These are phyloP conservation scores for Pogona vitticeps DNA, from an alignment of 2,113 vertebrate genomes.

Conservation along the genomic window DNA sequence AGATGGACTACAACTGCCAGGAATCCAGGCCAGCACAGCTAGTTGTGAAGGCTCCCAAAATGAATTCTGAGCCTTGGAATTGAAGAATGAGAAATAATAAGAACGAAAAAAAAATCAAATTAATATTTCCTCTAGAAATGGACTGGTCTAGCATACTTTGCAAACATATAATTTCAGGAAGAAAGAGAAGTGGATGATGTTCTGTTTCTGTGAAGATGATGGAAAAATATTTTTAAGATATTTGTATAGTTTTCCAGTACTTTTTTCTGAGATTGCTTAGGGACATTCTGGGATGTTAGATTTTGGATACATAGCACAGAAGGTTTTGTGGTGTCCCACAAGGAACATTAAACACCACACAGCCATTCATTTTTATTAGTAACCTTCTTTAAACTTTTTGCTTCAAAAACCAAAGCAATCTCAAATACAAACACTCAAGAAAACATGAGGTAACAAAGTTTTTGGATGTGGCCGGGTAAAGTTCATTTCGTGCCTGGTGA, in stretches of 20 bases:
- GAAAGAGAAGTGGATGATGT: slow-evolving; percentile 33
- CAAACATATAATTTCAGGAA: background rate
- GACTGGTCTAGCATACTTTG: slow-evolving; percentile 5
- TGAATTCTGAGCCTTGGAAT: slow-evolving; percentile 8
- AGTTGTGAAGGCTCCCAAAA: background rate
- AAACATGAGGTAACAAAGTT: background rate
- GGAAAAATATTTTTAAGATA: slow-evolving; percentile 43
- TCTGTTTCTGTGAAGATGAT: slow-evolving; percentile 50
- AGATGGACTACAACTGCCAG: too few relatives aligned
- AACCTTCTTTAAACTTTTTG: background rate
- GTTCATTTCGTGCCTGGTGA: background rate
- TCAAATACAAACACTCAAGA: background rate
- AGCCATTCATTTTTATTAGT: background rate
- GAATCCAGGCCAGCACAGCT: too few relatives aligned
- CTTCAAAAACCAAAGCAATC: background rate
- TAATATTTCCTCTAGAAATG: slow-evolving; percentile 18
- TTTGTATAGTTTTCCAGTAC: background rate
- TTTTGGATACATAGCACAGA: background rate
- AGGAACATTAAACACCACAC: background rate
- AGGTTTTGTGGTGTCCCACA: slow-evolving; percentile 6
- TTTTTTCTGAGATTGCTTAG: background rate
- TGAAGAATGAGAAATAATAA: slow-evolving; percentile 17
- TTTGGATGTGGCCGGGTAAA: background rate
- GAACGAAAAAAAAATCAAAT: slow-evolving; percentile 12
- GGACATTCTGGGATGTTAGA: background rate